phyloP scores from a whole-genome alignment of 92 coral and sea anemone species.

The Phenganax subtilis region DNA sequence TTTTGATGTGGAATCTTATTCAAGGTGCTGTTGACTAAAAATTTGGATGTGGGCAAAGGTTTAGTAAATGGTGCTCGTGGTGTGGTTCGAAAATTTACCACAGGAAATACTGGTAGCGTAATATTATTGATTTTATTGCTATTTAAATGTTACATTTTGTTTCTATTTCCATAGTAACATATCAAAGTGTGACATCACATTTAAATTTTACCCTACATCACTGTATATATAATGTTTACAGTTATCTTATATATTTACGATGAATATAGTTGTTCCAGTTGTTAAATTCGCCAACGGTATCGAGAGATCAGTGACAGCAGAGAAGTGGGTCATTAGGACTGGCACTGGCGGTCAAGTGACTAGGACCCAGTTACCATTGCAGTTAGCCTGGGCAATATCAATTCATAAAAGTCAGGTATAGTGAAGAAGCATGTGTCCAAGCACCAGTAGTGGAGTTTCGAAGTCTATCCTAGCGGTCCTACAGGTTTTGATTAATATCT shows the following conservation, averaged over 20 bases:
- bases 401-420: conserved; percentile 97
- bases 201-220: no score
- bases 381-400: conserved; percentile 98
- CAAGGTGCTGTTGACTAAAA: conserved; percentile 90
- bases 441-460: neutral
- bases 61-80: conserved; percentile 99
- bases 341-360: conserved; percentile 74
- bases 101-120: conserved; percentile 70
- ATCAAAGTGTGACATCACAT: no score
- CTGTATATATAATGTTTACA: no score
- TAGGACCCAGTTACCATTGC: conserved; percentile 80
- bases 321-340: conserved; percentile 76
- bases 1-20: neutral
- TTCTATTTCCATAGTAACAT: neutral
- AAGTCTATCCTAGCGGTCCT: neutral
- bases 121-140: neutral
- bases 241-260: no score
- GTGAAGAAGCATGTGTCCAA: neutral
- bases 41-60: conserved; percentile 82
- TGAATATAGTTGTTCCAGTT: conserved; percentile 58
- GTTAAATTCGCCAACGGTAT: conserved; percentile 84
- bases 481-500: no score
- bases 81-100: conserved; percentile 60
- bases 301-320: conserved; percentile 68
- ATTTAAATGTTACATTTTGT: neutral